Evolutionary conservation across 2,888 invertebrate species (phyloP), one percentile per base, ranked within the genome.

Genomic region (Drosophila atripex): DNA sequence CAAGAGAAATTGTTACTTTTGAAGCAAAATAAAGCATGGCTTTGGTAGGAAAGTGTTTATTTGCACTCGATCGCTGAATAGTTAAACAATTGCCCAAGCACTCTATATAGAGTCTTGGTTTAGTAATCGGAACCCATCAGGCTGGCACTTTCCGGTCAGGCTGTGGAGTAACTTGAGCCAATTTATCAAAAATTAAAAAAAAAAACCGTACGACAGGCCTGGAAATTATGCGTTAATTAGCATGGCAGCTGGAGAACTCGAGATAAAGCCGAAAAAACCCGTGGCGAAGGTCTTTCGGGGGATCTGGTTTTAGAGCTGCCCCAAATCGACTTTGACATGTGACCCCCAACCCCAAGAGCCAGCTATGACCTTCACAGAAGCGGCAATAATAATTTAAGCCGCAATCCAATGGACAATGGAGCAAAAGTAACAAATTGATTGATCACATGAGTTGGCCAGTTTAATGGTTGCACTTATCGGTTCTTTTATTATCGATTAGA

Each of bases 211-310:
- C 55, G 86, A 82, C 86, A 86, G 73, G 72, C 75, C 71, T 47
- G 69, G 83, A 82, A 79, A 75, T 75, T 77, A 79, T 86, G 84
- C 80, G 84, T 74, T 77, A 83, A 79, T 82, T 86, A 79, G 71
- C 83, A 63, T 86, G 83, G 71, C 78, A 80, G 71, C 78, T 79
- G 57, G 61, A 50, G 63, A 23, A 4, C 21, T 47, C 63, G 18
- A 53, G 52, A 56, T 66, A 59, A 73, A 66, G 57, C 39, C 18
- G 30, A 50, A 23, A 56, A 66, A 50, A 46, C 30, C 35, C 45
- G 59, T 50, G 49, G 55, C 60, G 75, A 80, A 80, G 80, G 80
- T 73, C 80, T 53, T 41, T 28, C 39, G 47, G 52, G 52, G 64
- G 59, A 71, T 76, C 76, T 73, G 83, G 78, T 78, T 74, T 82